Percentiles rank a stretch among this genome's conserved stretches.
phyloP scores from a whole-genome alignment of 1,140 invertebrate genomes.

The Lethocerus indicus region DNA sequence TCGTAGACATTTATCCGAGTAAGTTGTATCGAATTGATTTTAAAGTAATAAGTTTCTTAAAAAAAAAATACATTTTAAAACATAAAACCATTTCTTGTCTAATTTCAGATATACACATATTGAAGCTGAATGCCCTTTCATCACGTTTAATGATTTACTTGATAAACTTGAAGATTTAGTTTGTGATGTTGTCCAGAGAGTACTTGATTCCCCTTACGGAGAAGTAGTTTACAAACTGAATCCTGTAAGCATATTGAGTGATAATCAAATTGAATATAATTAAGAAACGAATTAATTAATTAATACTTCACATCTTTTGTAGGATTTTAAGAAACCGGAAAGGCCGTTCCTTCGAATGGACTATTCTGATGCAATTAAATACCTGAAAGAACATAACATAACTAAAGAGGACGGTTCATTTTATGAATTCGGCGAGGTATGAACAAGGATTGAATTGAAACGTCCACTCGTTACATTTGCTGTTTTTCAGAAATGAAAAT shows the following conservation, averaged over 20 bases:
- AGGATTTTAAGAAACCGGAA: conserved; percentile 70
- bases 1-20: conserved; percentile 89
- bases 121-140: conserved; percentile 93
- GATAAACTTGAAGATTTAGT: conserved; percentile 85
- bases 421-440: conserved; percentile 95
- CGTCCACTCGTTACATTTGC: no score
- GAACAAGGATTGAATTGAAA: conserved; percentile 14
- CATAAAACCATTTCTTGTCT: background rate
- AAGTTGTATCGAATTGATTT: conserved; percentile 22
- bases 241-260: conserved; percentile 38
- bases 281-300: background rate
- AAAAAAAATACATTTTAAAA: background rate
- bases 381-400: conserved; percentile 81
- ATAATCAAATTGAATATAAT: background rate
- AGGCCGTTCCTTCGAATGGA: conserved; percentile 89
- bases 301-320: conserved; percentile 11
- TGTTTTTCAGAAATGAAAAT: no score
- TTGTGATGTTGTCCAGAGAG: conserved; percentile 87
- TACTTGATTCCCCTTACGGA: conserved; percentile 66
- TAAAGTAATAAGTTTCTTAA: conserved; percentile 2
- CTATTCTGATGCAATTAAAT: conserved; percentile 88
- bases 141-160: conserved; percentile 83
- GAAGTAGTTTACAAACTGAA: conserved; percentile 79
- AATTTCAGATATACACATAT: conserved; percentile 72
- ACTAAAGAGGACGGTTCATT: conserved; percentile 93